phyloP scores from a whole-genome alignment of 2,797 vertebrate species.

The Esox masquinongy region DNA sequence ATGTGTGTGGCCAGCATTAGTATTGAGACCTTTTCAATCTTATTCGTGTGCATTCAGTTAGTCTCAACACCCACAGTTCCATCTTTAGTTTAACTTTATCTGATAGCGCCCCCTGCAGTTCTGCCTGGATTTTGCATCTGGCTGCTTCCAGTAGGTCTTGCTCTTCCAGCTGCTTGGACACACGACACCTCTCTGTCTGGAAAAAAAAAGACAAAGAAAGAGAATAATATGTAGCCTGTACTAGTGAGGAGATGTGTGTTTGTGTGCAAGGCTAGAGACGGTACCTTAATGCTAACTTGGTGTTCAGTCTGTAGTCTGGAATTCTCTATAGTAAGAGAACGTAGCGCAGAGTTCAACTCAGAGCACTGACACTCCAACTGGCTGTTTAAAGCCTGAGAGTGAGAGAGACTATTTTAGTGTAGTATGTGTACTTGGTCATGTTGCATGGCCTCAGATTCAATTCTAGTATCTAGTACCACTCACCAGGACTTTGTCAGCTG shows the following conservation, averaged over 20 bases:
- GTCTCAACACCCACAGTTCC: slow-evolving; percentile 65
- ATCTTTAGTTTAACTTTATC: slow-evolving; percentile 64
- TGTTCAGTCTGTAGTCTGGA: slow-evolving; percentile 60
- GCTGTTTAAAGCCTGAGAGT: slow-evolving; percentile 65
- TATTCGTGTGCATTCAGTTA: not conserved
- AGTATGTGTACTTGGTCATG: too few species aligned
- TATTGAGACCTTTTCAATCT: not conserved
- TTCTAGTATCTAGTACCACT: not conserved
- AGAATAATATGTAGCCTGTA: not conserved
- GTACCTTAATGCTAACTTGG: slow-evolving; percentile 65
- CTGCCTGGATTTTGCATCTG: slow-evolving; percentile 54
- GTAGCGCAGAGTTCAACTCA: slow-evolving; percentile 63
- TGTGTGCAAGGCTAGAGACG: not conserved
- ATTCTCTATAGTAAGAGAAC: slow-evolving; percentile 63
- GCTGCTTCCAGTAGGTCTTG: slow-evolving; percentile 70
- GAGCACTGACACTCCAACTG: slow-evolving; percentile 66
- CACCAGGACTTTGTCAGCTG: slow-evolving; percentile 71
- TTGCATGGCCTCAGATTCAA: too few species aligned
- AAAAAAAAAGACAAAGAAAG: slow-evolving; percentile 27
- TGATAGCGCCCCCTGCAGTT: slow-evolving; percentile 61
- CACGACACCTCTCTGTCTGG: slow-evolving; percentile 67
- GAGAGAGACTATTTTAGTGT: not conserved
- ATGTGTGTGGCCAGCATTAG: not conserved
- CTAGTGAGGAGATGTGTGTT: slow-evolving; percentile 2
- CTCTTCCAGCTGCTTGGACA: slow-evolving; percentile 65